Evolutionary conservation across 2,888 invertebrate genomes (phyloP).

Genomic region (Phengaris alcon): DNA sequence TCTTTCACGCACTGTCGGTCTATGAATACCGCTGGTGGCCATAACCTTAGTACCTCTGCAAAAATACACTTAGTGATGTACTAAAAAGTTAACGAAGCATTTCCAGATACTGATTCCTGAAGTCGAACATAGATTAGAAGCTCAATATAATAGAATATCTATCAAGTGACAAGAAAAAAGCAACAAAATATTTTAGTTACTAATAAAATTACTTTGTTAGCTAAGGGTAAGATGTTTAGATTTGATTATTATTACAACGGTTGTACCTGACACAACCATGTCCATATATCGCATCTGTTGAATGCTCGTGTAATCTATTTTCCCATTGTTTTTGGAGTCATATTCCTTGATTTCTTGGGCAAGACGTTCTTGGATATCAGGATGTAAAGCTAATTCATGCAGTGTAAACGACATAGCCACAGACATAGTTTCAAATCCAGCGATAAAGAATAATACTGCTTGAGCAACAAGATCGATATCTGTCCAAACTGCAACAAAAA

Average conservation of each 20-base stretch:
- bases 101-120: too few species aligned
- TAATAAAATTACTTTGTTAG: not conserved
- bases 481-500: conserved; percentile 51
- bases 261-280: conserved; percentile 77
- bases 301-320: conserved; percentile 72
- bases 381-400: conserved; percentile 79
- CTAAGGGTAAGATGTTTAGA: not conserved
- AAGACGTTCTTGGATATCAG: conserved; percentile 77
- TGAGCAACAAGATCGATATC: conserved; percentile 69
- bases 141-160: too few species aligned
- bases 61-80: conserved; percentile 18
- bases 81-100: too few species aligned
- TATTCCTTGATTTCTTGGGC: conserved; percentile 75
- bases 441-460: conserved; percentile 76
- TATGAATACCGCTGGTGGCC: conserved; percentile 61
- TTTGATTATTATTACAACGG: not conserved
- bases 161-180: too few species aligned
- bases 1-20: conserved; percentile 74
- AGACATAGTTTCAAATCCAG: conserved; percentile 77
- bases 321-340: conserved; percentile 58
- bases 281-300: conserved; percentile 80
- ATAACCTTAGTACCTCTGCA: conserved; percentile 65
- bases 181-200: too few species aligned
- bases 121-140: too few species aligned
- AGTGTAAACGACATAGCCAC: conserved; percentile 70